Evolutionary conservation across 2,113 vertebrate genomes (phyloP).

Genomic region (Anser cygnoides): DNA sequence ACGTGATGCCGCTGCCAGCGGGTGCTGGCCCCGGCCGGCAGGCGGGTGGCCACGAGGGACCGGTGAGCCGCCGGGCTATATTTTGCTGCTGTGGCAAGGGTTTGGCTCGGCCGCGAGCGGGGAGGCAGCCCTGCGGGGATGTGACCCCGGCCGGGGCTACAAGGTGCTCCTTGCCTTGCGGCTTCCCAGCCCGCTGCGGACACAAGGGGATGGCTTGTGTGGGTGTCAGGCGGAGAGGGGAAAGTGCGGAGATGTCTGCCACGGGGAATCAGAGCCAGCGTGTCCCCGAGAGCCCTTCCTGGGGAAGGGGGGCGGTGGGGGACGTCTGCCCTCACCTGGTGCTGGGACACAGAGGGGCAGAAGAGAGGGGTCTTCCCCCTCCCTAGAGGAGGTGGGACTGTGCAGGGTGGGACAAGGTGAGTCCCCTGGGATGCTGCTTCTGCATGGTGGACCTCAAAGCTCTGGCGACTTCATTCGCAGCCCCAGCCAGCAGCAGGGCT

Average conservation of each 20-base stretch:
- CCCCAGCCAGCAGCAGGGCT: not conserved
- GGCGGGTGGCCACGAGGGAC: not conserved
- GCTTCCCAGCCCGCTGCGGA: not conserved
- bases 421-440: not conserved
- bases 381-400: not conserved
- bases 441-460: not conserved
- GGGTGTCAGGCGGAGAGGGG: not conserved
- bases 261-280: fast-evolving
- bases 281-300: not conserved
- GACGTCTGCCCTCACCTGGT: not conserved
- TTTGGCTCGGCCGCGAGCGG: not conserved
- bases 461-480: not conserved
- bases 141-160: not conserved
- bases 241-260: not conserved
- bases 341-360: not conserved
- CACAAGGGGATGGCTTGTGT: not conserved
- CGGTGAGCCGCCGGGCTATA: not conserved
- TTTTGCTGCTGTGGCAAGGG: not conserved
- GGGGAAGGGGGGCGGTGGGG: fast-evolving
- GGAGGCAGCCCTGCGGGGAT: not conserved
- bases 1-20: not conserved
- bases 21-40: not conserved
- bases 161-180: not conserved
- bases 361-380: not conserved
- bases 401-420: not conserved